A percentile compares a stretch with the other conserved stretches of the same genome.
Conservation (phyloP, 2,113 vertebrate species). For the Prochilodus magdalenae region DNA sequence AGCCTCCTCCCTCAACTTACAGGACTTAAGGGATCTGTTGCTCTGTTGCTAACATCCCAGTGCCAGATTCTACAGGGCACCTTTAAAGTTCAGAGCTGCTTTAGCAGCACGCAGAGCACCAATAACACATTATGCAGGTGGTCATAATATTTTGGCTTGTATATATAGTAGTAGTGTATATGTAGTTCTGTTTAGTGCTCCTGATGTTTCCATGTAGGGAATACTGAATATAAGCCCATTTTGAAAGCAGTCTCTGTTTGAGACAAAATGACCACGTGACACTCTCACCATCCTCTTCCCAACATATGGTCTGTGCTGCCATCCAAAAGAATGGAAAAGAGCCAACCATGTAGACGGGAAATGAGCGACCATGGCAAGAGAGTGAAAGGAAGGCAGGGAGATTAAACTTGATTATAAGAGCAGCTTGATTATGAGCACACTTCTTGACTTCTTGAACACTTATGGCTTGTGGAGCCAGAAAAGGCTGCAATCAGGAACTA, state of each 20-base stretch:
- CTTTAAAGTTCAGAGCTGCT: too few relatives aligned
- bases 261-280: constrained; percentile 7
- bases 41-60: too few relatives aligned
- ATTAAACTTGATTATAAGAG: not conserved
- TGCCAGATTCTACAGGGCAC: too few relatives aligned
- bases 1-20: too few relatives aligned
- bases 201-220: not conserved
- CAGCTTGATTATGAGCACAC: not conserved
- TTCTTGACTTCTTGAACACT: constrained; percentile 2
- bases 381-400: constrained; percentile 9
- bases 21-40: too few relatives aligned
- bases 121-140: too few relatives aligned
- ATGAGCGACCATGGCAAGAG: not conserved
- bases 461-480: not conserved
- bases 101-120: too few relatives aligned
- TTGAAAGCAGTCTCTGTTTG: not conserved
- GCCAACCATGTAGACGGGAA: not conserved
- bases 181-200: not conserved
- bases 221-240: not conserved
- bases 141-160: too few relatives aligned
- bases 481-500: not conserved
- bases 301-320: constrained; percentile 30
- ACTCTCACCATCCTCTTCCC: constrained; percentile 29
- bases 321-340: not conserved
- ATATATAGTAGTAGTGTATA: too few relatives aligned